phyloP scores from a whole-genome alignment of 2,888 invertebrate genomes.

The Callimorpha dominula region DNA sequence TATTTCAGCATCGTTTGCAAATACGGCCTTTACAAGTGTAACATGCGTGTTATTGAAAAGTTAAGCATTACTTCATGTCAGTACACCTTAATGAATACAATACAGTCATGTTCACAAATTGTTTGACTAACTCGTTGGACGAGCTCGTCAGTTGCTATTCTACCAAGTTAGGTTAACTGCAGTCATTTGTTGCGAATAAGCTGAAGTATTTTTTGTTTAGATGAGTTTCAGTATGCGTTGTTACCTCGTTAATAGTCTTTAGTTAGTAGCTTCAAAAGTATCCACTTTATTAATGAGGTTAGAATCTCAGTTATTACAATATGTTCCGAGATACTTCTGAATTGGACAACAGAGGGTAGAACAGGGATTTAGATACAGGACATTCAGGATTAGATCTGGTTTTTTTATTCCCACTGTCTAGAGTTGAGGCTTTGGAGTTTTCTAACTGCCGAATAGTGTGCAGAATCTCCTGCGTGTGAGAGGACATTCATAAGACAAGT shows the following conservation, averaged over 20 bases:
- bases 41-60: conserved; percentile 6
- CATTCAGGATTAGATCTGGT: too few species aligned
- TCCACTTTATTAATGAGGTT: neutral
- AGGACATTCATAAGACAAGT: too few species aligned
- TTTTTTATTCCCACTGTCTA: too few species aligned
- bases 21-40: neutral
- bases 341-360: neutral
- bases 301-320: neutral
- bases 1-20: neutral
- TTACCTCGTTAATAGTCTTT: neutral
- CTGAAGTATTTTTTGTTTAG: conserved; percentile 12
- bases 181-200: conserved; percentile 14
- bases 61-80: neutral
- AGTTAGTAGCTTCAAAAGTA: neutral
- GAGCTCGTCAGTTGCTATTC: conserved; percentile 8
- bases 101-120: conserved; percentile 22
- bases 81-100: conserved; percentile 7
- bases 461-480: too few species aligned
- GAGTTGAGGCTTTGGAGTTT: too few species aligned
- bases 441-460: too few species aligned
- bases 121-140: conserved; percentile 13
- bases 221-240: conserved; percentile 1
- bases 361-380: too few species aligned
- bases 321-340: neutral
- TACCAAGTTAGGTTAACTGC: conserved; percentile 12